phyloP scores from a whole-genome alignment of 1,140 invertebrate species.

The Brachionus rotundiformis region DNA sequence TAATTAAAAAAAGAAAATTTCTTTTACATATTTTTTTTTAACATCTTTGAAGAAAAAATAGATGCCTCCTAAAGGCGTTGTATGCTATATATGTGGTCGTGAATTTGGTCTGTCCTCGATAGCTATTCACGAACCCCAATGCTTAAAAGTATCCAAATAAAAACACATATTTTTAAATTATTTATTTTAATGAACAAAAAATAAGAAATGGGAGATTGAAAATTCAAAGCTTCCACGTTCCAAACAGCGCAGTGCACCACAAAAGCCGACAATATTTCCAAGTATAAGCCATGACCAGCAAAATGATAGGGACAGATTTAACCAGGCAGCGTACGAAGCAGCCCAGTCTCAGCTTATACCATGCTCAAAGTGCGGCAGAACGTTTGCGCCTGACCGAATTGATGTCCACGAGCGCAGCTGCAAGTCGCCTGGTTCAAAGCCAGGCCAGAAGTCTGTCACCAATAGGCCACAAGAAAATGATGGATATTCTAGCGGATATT shows the following conservation, averaged over 20 bases:
- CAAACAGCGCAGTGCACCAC: constrained; percentile 67
- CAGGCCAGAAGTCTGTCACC: background rate
- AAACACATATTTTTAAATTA: background rate
- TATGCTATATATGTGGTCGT: constrained; percentile 72
- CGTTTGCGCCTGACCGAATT: constrained; percentile 72
- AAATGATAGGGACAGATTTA: constrained; percentile 42
- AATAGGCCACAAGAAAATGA: background rate
- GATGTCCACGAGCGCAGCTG: constrained; percentile 72
- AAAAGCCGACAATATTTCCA: constrained; percentile 63
- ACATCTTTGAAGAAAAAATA: background rate
- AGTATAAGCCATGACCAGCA: background rate
- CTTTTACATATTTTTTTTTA: background rate
- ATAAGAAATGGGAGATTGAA: constrained; percentile 70
- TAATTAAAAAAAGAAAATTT: background rate
- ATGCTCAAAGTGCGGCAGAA: constrained; percentile 71
- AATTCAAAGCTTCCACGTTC: constrained; percentile 68
- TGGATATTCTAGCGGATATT: constrained; percentile 4
- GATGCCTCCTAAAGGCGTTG: constrained; percentile 42
- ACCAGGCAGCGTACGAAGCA: constrained; percentile 58
- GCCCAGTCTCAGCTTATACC: constrained; percentile 68
- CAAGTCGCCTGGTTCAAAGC: constrained; percentile 57
- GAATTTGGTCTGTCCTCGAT: constrained; percentile 71
- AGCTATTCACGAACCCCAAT: constrained; percentile 73
- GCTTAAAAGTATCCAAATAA: constrained; percentile 62
- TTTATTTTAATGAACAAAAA: background rate